Base-by-base conservation (phyloP, 2,113 vertebrate genomes). In the Cryptoleucopteryx plumbea region DNA sequence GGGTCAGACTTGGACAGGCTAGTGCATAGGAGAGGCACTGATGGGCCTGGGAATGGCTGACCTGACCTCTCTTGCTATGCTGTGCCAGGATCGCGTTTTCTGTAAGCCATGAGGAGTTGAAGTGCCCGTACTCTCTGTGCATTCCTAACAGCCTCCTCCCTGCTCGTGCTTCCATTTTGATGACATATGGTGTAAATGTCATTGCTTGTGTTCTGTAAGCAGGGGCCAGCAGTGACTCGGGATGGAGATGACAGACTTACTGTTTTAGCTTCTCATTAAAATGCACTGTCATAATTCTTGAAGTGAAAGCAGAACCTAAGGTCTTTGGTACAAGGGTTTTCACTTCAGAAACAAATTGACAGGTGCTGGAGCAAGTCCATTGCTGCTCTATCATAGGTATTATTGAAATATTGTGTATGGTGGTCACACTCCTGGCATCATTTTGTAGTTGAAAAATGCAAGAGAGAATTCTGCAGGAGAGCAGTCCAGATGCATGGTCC, bases 401-500 rank as follows among this genome's bases (percentile, higher is more conserved):
- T 31, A 13, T 6, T 18, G 65, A 38, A 38, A 10, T 34, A 3
- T 1, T 50, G 32, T 27, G 50, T 16, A 6, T n/a, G 29, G 34
- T 7, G 50, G 10, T 70, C 68, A 14, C 12, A 1, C 13, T 72
- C 19, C 43, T 20, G 32, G 20, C 22, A 7, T 31, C 3, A 10
- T 27, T 43, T 58, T 34, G 20, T 20, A 36, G 53, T 8, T 48
- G 32, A 42, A 48, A 55, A 61, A n/a, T 18, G 7, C 14, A 13
- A 10, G 34, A 16, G 45, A 22, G 31, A 20, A 31, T 45, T 52
- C 21, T 14, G 6, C 52, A 13, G 31, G 15, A 71, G n/a, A 16
- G 52, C 1, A 0, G 19, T 14, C 25, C 2, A 2, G 34, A 12
- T 42, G 38, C 31, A 23, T 6, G 3, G 34, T 40, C 67, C 55